Evolutionary conservation across 2,113 vertebrate genomes (phyloP), one percentile per base, ranked within the genome.

Genomic region (Cricetomys ansorgei): DNA sequence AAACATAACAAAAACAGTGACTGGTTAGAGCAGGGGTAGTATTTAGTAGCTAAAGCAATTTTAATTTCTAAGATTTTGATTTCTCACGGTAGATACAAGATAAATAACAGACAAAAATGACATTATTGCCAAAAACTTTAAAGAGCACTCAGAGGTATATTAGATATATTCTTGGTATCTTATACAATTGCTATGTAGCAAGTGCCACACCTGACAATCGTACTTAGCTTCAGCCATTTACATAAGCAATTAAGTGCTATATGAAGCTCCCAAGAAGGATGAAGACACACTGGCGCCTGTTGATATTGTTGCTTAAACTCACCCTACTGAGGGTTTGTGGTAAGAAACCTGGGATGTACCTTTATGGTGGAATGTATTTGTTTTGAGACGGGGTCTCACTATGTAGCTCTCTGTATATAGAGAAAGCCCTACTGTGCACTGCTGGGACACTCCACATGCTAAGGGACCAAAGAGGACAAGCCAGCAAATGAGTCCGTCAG

Each of bases 51-150:
- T 70, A 34, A 95, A 93, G 25, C 70, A 64, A 27, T 64, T 83
- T 76, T 83, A 81, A 89, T 92, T 94, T 86, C 37, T 76, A 73
- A 59, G 55, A 65, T 81, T 97, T 89, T 62, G 59, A 55, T 89
- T 97, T 91, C 94, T 72, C 55, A 94, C 55, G 11, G 17, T 86
- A 48, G 43, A 53, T 31, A 84, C 40, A 95, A 62, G 34, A 75
- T 53, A 53, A 72, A 77, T n/a, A 87, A 25, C 15, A 95, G 55
- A 57, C 50, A 89, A 62, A 21, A 95, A 70, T 9, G 80, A 27
- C 37, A 92, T 13, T 88, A 23, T 83, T 89, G 81, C 9, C 62
- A 50, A 64, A 81, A 67, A 59, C 40, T 53, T 43, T 79, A 72
- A 64, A 89, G n/a, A 29, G 21, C 55, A 64, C 29, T 95, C 79